Conservation (phyloP, 2,113 vertebrate species). For the Holacanthus passer region DNA sequence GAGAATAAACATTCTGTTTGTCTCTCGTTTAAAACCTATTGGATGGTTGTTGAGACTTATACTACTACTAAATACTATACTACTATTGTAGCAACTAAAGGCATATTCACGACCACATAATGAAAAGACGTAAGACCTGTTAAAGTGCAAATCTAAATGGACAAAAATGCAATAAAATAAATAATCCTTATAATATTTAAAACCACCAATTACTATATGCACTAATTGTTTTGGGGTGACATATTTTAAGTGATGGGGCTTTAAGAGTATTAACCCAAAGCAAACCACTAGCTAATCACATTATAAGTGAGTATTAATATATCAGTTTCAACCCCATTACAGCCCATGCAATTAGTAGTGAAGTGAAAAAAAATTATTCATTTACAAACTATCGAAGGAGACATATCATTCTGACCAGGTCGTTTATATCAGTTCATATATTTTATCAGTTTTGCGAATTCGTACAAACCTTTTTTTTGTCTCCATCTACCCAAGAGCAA, state of each 20-base stretch:
- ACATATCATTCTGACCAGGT: neutral
- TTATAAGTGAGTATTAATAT: neutral
- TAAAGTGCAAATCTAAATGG: neutral
- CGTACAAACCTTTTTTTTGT: neutral
- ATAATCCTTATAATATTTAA: neutral
- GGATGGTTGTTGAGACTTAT: neutral
- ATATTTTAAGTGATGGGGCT: neutral
- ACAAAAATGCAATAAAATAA: neutral
- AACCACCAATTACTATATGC: neutral
- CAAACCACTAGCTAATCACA: neutral
- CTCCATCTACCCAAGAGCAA: neutral
- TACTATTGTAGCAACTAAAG: neutral
- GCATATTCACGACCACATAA: neutral
- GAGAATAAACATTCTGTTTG: conserved; percentile 7
- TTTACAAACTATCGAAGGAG: neutral
- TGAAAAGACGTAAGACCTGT: neutral
- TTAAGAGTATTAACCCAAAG: neutral
- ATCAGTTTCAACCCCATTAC: neutral
- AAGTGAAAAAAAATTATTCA: neutral
- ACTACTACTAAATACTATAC: too few species aligned
- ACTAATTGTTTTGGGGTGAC: neutral
- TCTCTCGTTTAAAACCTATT: neutral
- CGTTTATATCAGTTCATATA: neutral
- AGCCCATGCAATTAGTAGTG: neutral
- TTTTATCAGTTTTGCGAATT: neutral